Evolutionary conservation across 2,888 invertebrate species (phyloP), one percentile per base, ranked within the genome.

Genomic region (Agrochola lota): DNA sequence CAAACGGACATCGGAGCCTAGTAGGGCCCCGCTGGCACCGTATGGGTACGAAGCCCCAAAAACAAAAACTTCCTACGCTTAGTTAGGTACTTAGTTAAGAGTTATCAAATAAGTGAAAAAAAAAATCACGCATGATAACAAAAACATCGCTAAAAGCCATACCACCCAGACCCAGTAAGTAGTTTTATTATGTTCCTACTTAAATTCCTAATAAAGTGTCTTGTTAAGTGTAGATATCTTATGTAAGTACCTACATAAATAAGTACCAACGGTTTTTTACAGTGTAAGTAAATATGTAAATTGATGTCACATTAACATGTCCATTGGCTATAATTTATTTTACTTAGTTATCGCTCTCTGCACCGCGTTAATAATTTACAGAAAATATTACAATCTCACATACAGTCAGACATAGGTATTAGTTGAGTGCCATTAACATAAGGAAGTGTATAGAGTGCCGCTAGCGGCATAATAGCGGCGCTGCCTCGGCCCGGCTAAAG

Each of bases 261-360:
- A 49, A 17, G 49, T 55, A 71, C 49, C 57, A 43, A 35, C 12
- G 4, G 59, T 57, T 73, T 71, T 72, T 57, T 49, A 71, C 35
- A 49, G 7, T 49, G 64, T 64, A 71, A 49, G 52, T 64, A 80
- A 49, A 52, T 78, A 72, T 64, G 49, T 78, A 80, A 64, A 78
- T 71, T 72, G 57, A 64, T 78, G 73, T 78, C 80, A 78, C 20
- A 78, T 60, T 68, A 60, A 68, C 60, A 43, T 79, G 35, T 69
- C 17, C 43, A 52, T 64, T 57, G 43, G n/a, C 30, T 64, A 35
- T 43, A 23, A 71, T 35, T 78, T 64, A n/a, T 71, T 64, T 71
- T 63, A 30, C 35, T 40, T 20, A 26, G 20, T n/a, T 59, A n/a
- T n/a, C 17, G 2, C 40, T 40, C 12, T 40, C n/a, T 60, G 52